Conservation (phyloP, 2,113 vertebrate genomes). For the Macaca fascicularis region T2T-MFA8v1.1 NC_088384.1:29098501-29099000, state of each 20-base stretch:
- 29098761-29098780: not conserved
- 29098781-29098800: not conserved
- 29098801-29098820: not conserved
- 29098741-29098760: not conserved
- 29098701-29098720: not conserved
- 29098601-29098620: no score
- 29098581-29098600: no score
- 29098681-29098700: not conserved
- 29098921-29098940: not conserved
- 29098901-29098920: not conserved
- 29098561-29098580: no score
- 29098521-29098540: no score
- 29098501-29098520: no score
- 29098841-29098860: not conserved
- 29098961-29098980: not conserved
- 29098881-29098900: not conserved
- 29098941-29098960: not conserved
- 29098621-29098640: no score
- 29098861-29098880: not conserved
- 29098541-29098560: no score
- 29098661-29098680: not conserved
- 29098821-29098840: not conserved
- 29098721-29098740: not conserved
- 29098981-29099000: not conserved
- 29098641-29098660: no score